phyloP scores from a whole-genome alignment of 2,888 invertebrate genomes.

The Campopleginae sp. region DNA sequence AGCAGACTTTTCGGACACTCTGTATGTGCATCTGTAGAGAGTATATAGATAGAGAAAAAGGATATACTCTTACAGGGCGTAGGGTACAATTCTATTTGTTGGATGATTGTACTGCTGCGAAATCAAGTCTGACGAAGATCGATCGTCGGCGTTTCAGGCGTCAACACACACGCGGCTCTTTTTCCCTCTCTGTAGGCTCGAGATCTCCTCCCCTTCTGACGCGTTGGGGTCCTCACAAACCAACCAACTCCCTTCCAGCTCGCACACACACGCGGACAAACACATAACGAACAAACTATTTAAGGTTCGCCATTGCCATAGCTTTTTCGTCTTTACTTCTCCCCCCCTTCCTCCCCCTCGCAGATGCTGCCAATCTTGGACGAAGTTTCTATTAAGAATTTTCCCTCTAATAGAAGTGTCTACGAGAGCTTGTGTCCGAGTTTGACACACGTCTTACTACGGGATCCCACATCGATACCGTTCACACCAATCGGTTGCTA shows the following conservation, averaged over 20 bases:
- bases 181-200: slow-evolving; percentile 44
- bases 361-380: slow-evolving; percentile 82
- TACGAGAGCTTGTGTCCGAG: slow-evolving; percentile 47
- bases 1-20: background rate
- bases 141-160: slow-evolving; percentile 83
- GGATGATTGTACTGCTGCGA: slow-evolving; percentile 84
- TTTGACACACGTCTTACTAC: slow-evolving; percentile 17
- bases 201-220: slow-evolving; percentile 28
- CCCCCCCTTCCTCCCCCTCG: slow-evolving; percentile 69
- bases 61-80: slow-evolving; percentile 73
- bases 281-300: slow-evolving; percentile 66
- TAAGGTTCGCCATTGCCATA: slow-evolving; percentile 55
- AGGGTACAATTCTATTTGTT: slow-evolving; percentile 84
- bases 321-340: slow-evolving; percentile 57
- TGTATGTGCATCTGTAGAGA: slow-evolving; percentile 14
- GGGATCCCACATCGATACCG: background rate
- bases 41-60: slow-evolving; percentile 43
- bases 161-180: slow-evolving; percentile 79
- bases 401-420: slow-evolving; percentile 76
- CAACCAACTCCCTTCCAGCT: slow-evolving; percentile 2
- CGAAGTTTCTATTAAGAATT: slow-evolving; percentile 83
- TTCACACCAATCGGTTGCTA: background rate
- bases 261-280: slow-evolving; percentile 61
- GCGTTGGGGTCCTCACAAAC: slow-evolving; percentile 17
- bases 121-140: slow-evolving; percentile 85